phyloP scores from a whole-genome alignment of 2,888 invertebrate species.

The Miltochrista miniata region DNA sequence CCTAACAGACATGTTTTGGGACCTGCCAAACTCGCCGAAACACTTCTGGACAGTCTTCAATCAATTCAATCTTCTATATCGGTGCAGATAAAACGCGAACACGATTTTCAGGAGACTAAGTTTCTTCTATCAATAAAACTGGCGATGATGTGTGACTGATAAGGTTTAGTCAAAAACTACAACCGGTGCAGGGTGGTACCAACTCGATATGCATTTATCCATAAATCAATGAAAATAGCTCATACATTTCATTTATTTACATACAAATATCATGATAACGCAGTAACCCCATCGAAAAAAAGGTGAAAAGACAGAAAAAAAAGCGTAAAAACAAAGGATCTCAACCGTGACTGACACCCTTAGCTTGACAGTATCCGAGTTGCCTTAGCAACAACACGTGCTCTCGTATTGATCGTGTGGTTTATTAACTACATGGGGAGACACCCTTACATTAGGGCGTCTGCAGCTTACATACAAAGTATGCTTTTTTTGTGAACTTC shows the following conservation, averaged over 20 bases:
- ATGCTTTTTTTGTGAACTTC: background rate
- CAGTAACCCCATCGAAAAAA: slow-evolving; percentile 4
- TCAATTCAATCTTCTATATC: no score
- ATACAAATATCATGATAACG: slow-evolving; percentile 5
- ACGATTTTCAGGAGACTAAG: no score
- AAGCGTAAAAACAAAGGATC: slow-evolving; percentile 4
- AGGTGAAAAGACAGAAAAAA: slow-evolving; percentile 4
- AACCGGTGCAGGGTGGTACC: background rate
- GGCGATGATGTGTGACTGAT: no score
- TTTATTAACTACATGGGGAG: slow-evolving; percentile 35
- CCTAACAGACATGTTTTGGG: no score
- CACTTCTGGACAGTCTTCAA: no score
- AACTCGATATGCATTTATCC: no score
- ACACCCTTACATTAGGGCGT: slow-evolving; percentile 32
- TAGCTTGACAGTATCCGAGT: slow-evolving; percentile 26
- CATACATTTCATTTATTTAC: background rate
- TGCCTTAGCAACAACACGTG: slow-evolving; percentile 38
- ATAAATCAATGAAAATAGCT: background rate
- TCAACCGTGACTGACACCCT: slow-evolving; percentile 19
- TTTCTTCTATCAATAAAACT: no score
- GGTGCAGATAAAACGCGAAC: no score
- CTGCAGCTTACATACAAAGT: background rate
- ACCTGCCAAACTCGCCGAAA: no score
- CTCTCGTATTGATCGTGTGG: slow-evolving; percentile 42
- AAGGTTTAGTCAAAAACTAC: background rate